phyloP scores from a whole-genome alignment of 2,113 vertebrate genomes.

The Rhipidura dahli region DNA sequence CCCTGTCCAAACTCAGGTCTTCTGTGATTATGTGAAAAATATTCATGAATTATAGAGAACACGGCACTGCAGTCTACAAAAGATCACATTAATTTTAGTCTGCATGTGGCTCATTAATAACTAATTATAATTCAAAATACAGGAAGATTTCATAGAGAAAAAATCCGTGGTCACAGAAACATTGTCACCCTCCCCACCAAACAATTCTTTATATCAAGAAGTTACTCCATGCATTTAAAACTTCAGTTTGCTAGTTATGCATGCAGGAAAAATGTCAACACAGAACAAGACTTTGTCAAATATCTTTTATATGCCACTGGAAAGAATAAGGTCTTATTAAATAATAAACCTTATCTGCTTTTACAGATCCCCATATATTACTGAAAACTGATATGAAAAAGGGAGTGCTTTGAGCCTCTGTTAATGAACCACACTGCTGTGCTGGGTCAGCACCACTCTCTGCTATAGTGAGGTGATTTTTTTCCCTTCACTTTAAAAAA shows the following conservation, averaged over 20 bases:
- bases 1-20: background rate
- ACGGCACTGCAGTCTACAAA: background rate
- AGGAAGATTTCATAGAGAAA: background rate
- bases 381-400: background rate
- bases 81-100: slow-evolving; percentile 9
- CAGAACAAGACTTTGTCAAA: slow-evolving; percentile 15
- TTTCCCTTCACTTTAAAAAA: background rate
- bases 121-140: slow-evolving; percentile 4
- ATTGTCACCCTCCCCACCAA: background rate
- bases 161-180: background rate
- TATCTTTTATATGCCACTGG: slow-evolving; percentile 11
- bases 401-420: background rate
- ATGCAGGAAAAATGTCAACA: background rate
- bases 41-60: background rate
- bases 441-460: background rate
- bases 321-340: slow-evolving; percentile 32
- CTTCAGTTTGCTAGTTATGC: background rate
- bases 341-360: slow-evolving; percentile 3
- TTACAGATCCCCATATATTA: slow-evolving; percentile 1
- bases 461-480: background rate
- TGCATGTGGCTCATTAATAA: slow-evolving; percentile 43
- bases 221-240: background rate
- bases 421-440: background rate
- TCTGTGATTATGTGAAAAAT: background rate
- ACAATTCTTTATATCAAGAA: background rate